Evolutionary conservation across 2,888 invertebrate species (phyloP).

Genomic region (Glyphotaelius pellucidus): DNA sequence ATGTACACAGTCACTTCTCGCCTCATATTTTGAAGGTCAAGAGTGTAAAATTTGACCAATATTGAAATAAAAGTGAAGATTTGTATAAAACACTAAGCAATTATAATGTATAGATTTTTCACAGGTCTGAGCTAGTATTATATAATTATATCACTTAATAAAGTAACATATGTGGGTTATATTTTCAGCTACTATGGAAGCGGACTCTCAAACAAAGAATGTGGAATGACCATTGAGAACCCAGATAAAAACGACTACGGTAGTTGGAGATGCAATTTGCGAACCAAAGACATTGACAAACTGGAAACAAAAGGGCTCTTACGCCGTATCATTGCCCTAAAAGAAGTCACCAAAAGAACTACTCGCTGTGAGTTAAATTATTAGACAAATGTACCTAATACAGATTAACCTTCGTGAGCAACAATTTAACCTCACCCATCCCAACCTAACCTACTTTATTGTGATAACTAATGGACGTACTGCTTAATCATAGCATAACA

Average conservation of each 20-base stretch:
- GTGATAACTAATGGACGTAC: background rate
- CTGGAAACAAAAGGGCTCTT: constrained; percentile 3
- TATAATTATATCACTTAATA: background rate
- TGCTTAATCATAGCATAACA: too few species aligned
- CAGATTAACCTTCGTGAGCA: background rate
- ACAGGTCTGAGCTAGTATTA: background rate
- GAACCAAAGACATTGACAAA: constrained; percentile 68
- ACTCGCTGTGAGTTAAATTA: background rate
- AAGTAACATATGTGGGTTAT: background rate
- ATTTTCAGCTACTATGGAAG: constrained; percentile 74
- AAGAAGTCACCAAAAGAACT: constrained; percentile 7
- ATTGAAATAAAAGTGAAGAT: too few species aligned
- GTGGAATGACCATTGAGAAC: constrained; percentile 75
- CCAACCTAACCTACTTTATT: background rate
- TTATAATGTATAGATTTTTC: too few species aligned
- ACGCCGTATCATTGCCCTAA: constrained; percentile 37
- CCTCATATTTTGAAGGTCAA: too few species aligned
- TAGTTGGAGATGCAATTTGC: constrained; percentile 76
- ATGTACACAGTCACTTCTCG: too few species aligned
- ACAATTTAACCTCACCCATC: background rate
- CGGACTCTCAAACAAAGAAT: constrained; percentile 73
- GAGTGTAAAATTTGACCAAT: too few species aligned
- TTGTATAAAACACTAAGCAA: too few species aligned
- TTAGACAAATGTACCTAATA: background rate
- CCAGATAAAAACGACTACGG: constrained; percentile 71